Evolutionary conservation across 2,113 vertebrate species (phyloP).

Genomic region (Mastomys natalensis): DNA sequence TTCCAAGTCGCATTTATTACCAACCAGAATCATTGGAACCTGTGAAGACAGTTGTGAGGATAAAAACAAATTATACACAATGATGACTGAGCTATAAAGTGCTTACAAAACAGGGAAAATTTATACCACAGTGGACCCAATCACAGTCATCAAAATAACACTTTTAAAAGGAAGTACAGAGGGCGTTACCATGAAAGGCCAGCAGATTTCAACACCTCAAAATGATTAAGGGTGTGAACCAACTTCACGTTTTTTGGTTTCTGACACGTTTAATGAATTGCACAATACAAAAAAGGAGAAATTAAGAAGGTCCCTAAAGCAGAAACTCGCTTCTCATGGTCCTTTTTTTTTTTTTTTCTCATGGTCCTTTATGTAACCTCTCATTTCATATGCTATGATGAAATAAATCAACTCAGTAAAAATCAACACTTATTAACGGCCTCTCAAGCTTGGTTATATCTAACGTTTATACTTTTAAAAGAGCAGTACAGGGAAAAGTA

Average conservation of each 20-base stretch:
- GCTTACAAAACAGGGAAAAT: neutral
- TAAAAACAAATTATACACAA: slow-evolving; percentile 12
- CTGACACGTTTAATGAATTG: slow-evolving; percentile 49
- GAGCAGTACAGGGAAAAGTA: slow-evolving; percentile 22
- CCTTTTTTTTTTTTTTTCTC: slow-evolving; percentile 15
- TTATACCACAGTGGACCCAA: neutral
- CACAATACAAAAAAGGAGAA: slow-evolving; percentile 31
- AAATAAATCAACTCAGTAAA: slow-evolving; percentile 51
- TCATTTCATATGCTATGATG: neutral
- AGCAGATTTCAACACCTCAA: slow-evolving; percentile 29
- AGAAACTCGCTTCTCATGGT: slow-evolving; percentile 16
- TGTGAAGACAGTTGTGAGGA: slow-evolving; percentile 79
- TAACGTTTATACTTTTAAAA: slow-evolving; percentile 10
- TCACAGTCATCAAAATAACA: slow-evolving; percentile 27
- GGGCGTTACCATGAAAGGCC: neutral
- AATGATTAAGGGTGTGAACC: neutral
- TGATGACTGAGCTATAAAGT: neutral
- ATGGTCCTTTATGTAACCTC: neutral
- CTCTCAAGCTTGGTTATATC: neutral
- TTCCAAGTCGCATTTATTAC: slow-evolving; percentile 99
- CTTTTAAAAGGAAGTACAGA: slow-evolving; percentile 11
- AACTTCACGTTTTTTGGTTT: slow-evolving; percentile 40
- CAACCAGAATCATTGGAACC: slow-evolving; percentile 99
- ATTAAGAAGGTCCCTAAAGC: neutral
- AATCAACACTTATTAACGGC: neutral